A percentile compares a stretch with the other conserved stretches of the same genome.
These are phyloP conservation scores for Plectus sambesii DNA, from an alignment of 1,140 invertebrate species.

Conservation along the genomic window DNA sequence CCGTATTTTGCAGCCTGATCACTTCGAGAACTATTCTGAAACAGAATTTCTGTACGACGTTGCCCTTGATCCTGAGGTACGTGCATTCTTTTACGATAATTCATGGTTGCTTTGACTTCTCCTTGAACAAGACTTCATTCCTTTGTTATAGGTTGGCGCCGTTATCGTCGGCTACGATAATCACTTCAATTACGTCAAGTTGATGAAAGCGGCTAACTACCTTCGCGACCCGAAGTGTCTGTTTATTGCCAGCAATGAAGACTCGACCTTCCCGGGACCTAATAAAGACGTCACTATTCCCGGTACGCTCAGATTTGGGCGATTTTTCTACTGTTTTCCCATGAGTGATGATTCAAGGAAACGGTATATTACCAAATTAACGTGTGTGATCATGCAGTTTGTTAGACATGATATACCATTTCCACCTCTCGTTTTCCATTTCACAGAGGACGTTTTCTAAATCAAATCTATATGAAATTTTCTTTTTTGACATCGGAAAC, in stretches of 20 bases:
- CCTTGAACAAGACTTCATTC: slow-evolving; percentile 48
- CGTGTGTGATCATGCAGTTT: too few relatives aligned
- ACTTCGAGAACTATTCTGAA: slow-evolving; percentile 26
- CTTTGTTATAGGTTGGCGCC: slow-evolving; percentile 70
- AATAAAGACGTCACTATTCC: slow-evolving; percentile 52
- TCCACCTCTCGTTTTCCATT: too few relatives aligned
- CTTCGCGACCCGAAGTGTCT: slow-evolving; percentile 61
- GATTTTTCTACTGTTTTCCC: slow-evolving; percentile 1
- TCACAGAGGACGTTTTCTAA: too few relatives aligned
- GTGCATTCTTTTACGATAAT: too few relatives aligned
- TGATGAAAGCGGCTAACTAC: slow-evolving; percentile 77
- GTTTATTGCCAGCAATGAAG: slow-evolving; percentile 85
- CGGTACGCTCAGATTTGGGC: slow-evolving; percentile 34
- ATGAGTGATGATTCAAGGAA: too few relatives aligned
- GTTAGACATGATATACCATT: too few relatives aligned
- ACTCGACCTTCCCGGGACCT: slow-evolving; percentile 61
- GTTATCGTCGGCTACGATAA: slow-evolving; percentile 88
- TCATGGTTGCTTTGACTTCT: too few relatives aligned
- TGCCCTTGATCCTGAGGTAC: too few relatives aligned
- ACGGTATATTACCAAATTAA: too few relatives aligned
- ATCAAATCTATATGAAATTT: too few relatives aligned
- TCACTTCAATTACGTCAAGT: slow-evolving; percentile 77
- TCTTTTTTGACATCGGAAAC: too few relatives aligned
- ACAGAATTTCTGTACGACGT: slow-evolving; percentile 22
- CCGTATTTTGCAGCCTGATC: slow-evolving; percentile 34